A percentile compares a stretch with the other conserved stretches of the same genome.
These are phyloP conservation scores for Tanytarsus gracilentus DNA, from an alignment of 2,888 invertebrate genomes.

Conservation along the genomic window DNA sequence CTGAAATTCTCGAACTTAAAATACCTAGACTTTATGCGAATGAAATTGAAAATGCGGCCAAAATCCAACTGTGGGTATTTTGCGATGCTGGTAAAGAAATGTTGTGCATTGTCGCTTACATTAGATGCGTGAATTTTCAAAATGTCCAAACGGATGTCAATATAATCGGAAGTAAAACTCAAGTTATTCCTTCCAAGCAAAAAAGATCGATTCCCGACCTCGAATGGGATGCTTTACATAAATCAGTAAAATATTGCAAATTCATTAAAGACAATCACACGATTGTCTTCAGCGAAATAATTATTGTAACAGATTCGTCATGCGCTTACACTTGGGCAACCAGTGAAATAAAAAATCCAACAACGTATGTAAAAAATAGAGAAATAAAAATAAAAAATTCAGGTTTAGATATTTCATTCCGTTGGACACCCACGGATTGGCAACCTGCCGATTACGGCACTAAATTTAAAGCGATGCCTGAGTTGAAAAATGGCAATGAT, in stretches of 20 bases:
- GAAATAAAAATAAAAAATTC: too few species aligned
- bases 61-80: background rate
- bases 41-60: background rate
- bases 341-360: too few species aligned
- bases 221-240: background rate
- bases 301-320: too few species aligned
- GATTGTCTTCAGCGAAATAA: too few species aligned
- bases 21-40: background rate
- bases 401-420: too few species aligned
- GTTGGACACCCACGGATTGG: too few species aligned
- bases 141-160: background rate
- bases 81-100: background rate
- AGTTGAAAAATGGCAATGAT: too few species aligned
- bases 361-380: too few species aligned
- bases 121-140: background rate
- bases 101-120: background rate
- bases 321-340: too few species aligned
- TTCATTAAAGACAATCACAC: conserved; percentile 21
- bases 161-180: background rate
- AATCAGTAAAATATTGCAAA: background rate
- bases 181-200: too few species aligned
- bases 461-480: too few species aligned
- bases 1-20: background rate
- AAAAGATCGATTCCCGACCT: background rate
- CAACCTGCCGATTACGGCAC: too few species aligned